Evolutionary conservation across 2,113 vertebrate species (phyloP), one percentile per base, ranked within the genome.

Genomic region (Cochlearius cochlearius): DNA sequence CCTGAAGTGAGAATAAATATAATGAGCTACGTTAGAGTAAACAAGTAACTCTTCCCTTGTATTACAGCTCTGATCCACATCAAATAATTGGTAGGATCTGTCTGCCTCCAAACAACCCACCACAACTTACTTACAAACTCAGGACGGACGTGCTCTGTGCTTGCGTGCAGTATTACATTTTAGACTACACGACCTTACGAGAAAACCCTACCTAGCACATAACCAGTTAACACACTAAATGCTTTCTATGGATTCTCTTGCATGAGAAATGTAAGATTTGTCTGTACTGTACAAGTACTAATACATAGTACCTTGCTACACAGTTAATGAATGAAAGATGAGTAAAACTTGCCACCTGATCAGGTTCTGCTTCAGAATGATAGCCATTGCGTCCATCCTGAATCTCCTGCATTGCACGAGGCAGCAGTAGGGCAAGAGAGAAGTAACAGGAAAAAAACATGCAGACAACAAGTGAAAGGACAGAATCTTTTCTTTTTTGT

Each of bases 331-430:
- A 98, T 92, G 94, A 98, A 98, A 86, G 90, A 75, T 76, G 98
- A 73, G 97, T 96, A 98, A 96, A 97, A 99, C 99, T 99, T 99
- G 99, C 99, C 99, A 98, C 98, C 98, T 98, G 98, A 95, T 99
- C 99, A 98, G 98, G 98, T 97, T 99, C 99, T 97, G 98, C 98
- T 96, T 98, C 98, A 98, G 98, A 98, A 98, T 98, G 98, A 98
- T 98, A 99, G 97, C 98, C 98, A 98, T 98, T 98, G 97, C 98
- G 98, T 94, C 98, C 98, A 94, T 99, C 99, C 98, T 97, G 97
- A 97, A 97, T 97, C 96, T 99, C 99, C 99, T 99, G 99, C 96
- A 98, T 97, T 97, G 98, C 98, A 98, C 88, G 97, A 98, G 98
- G 98, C 97, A 97, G 98, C 97, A 95, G 83, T 80, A 94, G 97